Conservation (phyloP, 2,888 invertebrate species). For the Hirtodrosophila alboralis region DNA sequence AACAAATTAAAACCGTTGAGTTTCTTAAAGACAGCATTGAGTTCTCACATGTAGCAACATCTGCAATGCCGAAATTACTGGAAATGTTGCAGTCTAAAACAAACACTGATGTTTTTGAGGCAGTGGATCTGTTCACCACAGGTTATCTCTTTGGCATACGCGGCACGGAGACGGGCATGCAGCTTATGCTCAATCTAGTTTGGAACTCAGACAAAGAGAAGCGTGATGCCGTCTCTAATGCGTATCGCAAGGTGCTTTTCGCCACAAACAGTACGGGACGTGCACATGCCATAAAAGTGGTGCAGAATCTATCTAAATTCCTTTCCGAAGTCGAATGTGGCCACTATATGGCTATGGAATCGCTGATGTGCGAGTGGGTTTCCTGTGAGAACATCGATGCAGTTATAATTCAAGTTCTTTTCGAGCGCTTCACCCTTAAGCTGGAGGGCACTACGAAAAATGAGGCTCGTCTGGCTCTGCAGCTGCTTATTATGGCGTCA, state of each 20-base stretch:
- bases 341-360: constrained; percentile 87
- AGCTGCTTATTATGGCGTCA: constrained; percentile 91
- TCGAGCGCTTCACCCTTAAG: constrained; percentile 92
- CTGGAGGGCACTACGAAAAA: constrained; percentile 88
- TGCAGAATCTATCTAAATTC: constrained; percentile 86
- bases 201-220: constrained; percentile 92
- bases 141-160: constrained; percentile 92
- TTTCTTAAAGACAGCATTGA: constrained; percentile 89
- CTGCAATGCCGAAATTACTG: constrained; percentile 87
- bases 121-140: constrained; percentile 94
- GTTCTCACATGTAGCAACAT: constrained; percentile 83
- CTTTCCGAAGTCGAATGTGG: constrained; percentile 85
- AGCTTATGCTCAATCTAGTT: constrained; percentile 91
- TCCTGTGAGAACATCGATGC: constrained; percentile 86
- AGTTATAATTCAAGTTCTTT: constrained; percentile 88
- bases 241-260: constrained; percentile 87
- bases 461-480: constrained; percentile 90
- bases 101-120: constrained; percentile 93
- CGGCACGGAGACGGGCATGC: constrained; percentile 89
- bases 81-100: constrained; percentile 89
- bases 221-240: constrained; percentile 89
- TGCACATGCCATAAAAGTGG: constrained; percentile 85
- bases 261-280: constrained; percentile 84
- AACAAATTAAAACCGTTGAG: constrained; percentile 87
- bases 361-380: constrained; percentile 87